Conservation (phyloP, 1,140 invertebrate genomes). For the Drosophila miranda region DNA sequence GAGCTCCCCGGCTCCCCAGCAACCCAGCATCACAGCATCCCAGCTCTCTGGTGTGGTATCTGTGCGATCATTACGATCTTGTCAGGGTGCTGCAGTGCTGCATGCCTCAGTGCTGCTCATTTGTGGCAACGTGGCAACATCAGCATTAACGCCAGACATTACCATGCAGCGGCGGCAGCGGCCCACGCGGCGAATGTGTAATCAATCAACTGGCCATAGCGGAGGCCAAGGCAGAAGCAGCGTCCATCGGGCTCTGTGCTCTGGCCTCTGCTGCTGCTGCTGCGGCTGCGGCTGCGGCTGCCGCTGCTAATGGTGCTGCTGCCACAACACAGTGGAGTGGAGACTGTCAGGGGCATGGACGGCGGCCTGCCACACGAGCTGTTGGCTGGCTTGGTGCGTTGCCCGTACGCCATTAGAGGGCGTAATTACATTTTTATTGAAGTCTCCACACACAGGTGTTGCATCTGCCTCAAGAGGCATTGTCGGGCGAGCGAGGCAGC, state of each 20-base stretch:
- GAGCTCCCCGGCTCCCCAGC: too few species aligned
- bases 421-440: conserved; percentile 80
- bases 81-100: conserved; percentile 6
- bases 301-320: conserved; percentile 59
- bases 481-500: background rate
- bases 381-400: conserved; percentile 18
- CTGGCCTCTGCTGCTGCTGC: conserved; percentile 49
- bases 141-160: conserved; percentile 46
- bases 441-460: conserved; percentile 44
- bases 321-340: conserved; percentile 22
- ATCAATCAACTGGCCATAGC: conserved; percentile 70
- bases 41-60: conserved; percentile 5
- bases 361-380: conserved; percentile 19
- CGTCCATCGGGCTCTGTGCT: background rate
- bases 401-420: conserved; percentile 65
- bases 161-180: conserved; percentile 41
- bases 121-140: conserved; percentile 57
- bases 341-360: conserved; percentile 66
- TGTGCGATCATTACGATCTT: conserved; percentile 37
- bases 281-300: background rate
- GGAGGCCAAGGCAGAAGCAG: conserved; percentile 64
- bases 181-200: conserved; percentile 70
- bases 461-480: conserved; percentile 30
- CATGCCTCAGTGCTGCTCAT: conserved; percentile 4
- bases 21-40: too few species aligned